Conservation (phyloP, 2,797 vertebrate species). For the Morus bassanus region DNA sequence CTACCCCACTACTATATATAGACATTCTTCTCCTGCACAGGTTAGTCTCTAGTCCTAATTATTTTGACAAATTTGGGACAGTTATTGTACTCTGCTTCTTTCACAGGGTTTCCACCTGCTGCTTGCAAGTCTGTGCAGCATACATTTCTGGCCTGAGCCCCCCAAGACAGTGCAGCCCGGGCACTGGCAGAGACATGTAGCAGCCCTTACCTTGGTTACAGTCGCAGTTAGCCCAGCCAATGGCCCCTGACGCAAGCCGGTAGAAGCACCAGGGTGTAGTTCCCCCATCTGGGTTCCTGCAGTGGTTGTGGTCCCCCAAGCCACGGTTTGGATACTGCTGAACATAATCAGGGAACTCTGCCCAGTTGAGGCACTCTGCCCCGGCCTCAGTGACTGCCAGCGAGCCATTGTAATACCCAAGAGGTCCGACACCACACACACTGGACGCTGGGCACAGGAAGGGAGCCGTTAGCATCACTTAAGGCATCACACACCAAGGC, state of each 20-base stretch:
- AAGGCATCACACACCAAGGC: neutral
- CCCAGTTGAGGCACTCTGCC: conserved; percentile 82
- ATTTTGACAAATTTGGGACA: neutral
- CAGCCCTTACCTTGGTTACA: conserved; percentile 84
- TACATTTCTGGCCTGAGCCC: neutral
- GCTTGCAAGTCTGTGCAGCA: neutral
- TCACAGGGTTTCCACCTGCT: neutral
- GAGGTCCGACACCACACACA: conserved; percentile 75
- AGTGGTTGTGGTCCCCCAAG: conserved; percentile 88
- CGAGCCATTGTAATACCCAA: conserved; percentile 89
- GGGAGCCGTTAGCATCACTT: neutral
- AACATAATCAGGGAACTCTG: conserved; percentile 90
- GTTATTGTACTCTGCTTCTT: neutral
- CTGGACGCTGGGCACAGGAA: conserved; percentile 19
- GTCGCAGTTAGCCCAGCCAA: conserved; percentile 91
- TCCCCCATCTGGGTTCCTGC: conserved; percentile 89
- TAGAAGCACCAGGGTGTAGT: conserved; percentile 91
- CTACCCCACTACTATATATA: neutral
- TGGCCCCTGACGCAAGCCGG: conserved; percentile 84
- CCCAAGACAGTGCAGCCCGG: neutral
- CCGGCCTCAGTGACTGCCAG: conserved; percentile 84
- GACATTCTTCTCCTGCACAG: neutral
- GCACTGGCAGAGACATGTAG: neutral
- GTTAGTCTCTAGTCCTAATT: neutral
- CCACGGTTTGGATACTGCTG: conserved; percentile 89